Base-by-base conservation (phyloP, 2,113 vertebrate genomes). In the Myotis brandtii region DNA sequence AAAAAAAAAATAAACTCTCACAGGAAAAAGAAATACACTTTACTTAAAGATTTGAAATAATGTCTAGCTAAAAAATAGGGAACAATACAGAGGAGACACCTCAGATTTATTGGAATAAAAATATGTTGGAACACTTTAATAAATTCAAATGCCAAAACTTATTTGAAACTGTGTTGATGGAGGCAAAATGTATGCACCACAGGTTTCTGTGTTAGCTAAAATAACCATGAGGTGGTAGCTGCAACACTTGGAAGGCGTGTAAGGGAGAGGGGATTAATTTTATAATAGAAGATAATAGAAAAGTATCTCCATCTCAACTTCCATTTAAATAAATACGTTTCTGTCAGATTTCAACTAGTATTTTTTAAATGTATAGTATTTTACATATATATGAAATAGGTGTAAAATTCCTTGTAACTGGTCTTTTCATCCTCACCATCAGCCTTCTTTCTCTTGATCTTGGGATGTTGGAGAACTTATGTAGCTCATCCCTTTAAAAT, bases 11-110 rank as follows among this genome's bases (percentile, higher is more conserved):
- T 46, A 86, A 79, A 52, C 14, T 83, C 6, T 86, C 20, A 83
- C 6, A 62, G 72, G 37, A 6, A 92, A 86, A 17, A 94, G 83
- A 56, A 18, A 14, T 50, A 21, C 52, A 76, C 77, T n/a, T 73
- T 89, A 75, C 3, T 73, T 75, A 77, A 95, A 94, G 66, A 62
- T 72, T 81, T 32, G 54, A 76, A 80, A 69, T 43, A 87, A 48
- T n/a, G 7, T 30, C 16, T 80, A 62, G 25, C 21, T 94, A 30
- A 72, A 94, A 86, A 37, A 21, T 11, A 86, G 14, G 27, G 20
- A 64, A 69, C 4, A 73, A 75, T 52, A 40, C 5, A 85, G 9
- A 93, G n/a, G 10, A 54, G 27, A 87, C 90, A 82, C 6, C 13
- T 89, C 25, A 80, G 77, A 93, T 85, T 59, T 91, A 69, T 27